Evolutionary conservation across 2,797 vertebrate genomes (phyloP).

Genomic region (Cuculus canorus): DNA sequence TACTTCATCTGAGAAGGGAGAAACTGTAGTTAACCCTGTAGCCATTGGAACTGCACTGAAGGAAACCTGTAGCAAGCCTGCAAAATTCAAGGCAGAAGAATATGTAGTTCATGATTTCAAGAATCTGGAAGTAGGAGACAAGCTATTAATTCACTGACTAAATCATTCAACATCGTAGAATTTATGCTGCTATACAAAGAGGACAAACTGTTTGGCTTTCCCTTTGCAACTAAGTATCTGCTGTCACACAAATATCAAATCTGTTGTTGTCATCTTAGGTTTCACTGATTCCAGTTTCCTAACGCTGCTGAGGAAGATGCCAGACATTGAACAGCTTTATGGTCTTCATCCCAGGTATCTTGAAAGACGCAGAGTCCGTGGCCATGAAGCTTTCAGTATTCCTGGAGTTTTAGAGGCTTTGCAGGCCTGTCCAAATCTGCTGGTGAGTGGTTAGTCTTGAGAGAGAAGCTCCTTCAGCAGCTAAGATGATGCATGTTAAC

Average conservation of each 20-base stretch:
- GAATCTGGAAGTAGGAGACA: neutral
- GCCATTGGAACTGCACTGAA: neutral
- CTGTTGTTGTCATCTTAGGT: slow-evolving; percentile 79
- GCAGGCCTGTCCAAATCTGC: slow-evolving; percentile 93
- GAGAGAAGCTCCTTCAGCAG: neutral
- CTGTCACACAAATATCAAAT: slow-evolving; percentile 45
- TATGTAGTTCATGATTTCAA: neutral
- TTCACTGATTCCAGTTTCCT: slow-evolving; percentile 97
- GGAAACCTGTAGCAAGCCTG: neutral
- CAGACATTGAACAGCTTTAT: slow-evolving; percentile 96
- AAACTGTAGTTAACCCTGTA: neutral
- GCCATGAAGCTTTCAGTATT: slow-evolving; percentile 97
- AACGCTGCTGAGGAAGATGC: slow-evolving; percentile 96
- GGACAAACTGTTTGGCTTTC: neutral
- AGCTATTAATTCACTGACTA: neutral
- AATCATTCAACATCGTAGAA: neutral
- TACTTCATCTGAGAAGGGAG: neutral
- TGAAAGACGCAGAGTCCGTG: slow-evolving; percentile 93
- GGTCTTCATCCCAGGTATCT: slow-evolving; percentile 96
- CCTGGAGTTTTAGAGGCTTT: slow-evolving; percentile 96
- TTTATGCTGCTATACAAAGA: neutral
- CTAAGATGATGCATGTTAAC: neutral
- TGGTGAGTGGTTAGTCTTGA: slow-evolving; percentile 80
- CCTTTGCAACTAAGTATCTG: neutral
- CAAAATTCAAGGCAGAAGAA: neutral